Evolutionary conservation across 2,113 vertebrate genomes (phyloP), one percentile per base, ranked within the genome.

Genomic region (Neoarius graeffei): DNA sequence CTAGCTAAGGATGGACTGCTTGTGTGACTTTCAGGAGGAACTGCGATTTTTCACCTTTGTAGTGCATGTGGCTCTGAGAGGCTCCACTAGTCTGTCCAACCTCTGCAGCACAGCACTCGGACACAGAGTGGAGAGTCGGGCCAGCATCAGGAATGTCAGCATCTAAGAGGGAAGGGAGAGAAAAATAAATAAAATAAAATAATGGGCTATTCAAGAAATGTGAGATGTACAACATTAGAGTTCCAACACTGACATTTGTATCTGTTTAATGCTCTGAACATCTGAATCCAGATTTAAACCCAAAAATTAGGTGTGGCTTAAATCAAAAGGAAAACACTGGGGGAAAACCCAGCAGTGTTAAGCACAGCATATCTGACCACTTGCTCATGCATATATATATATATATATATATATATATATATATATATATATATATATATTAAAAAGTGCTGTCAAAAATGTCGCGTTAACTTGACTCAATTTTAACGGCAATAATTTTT

Each of bases 121-220:
- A 95, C 98, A 99, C 79, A 99, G 95, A 19, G 97, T 97, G 27
- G 98, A 99, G 25, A 99, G 94, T 81, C 98, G 93, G 85, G 98
- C 98, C 95, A 99, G 93, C 98, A 99, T 99, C 92, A 99, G 96
- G 94, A 99, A 99, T 27, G 98, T 99, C 92, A 99, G 94, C 98
- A 99, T 99, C 98, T 99, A 86, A 52, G 42, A 42, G 42, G 42
- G 42, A 86, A 54, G 52, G 35, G 74, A 13, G 64, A 1, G 30
- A 62, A 57, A 15, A 9, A 85, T 35, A 35, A 0, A 84, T 89
- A 30, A 13, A 50, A 11, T 25, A 62, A 7, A 62, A 15, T 1
- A 14, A n/a, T 3, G 4, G 9, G n/a, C 64, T 27, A 30, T 67
- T 27, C 15, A 35, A 30, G 23, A 84, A 20, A 48, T 48, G 14